These are phyloP conservation scores for Capromys pilorides DNA, from an alignment of 2,797 vertebrate species.

Conservation along the genomic window DNA sequence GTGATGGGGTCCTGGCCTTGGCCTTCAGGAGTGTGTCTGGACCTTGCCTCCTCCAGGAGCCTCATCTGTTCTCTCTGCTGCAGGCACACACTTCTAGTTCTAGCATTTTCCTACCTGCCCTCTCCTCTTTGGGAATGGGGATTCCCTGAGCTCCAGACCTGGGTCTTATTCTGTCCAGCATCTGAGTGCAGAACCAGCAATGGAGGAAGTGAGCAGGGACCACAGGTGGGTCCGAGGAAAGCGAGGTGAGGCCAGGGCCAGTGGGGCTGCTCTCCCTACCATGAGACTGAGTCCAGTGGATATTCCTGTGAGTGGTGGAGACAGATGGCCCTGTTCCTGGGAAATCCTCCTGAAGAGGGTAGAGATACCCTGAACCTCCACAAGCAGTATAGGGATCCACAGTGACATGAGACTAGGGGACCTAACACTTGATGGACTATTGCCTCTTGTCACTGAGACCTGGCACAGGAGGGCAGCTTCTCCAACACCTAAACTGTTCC, in stretches of 20 bases:
- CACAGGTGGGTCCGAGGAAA: not conserved
- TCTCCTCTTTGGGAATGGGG: not conserved
- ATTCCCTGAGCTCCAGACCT: not conserved
- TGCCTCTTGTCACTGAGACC: not conserved
- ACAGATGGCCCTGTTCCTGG: not conserved
- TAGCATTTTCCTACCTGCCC: too few species aligned
- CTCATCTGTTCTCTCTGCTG: not conserved
- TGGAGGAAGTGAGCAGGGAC: not conserved
- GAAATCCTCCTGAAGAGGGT: not conserved
- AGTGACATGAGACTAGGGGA: not conserved
- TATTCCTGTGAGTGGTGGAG: not conserved
- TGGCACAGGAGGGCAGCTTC: not conserved
- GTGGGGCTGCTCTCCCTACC: not conserved
- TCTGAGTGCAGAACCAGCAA: not conserved
- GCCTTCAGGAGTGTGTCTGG: fast-evolving
- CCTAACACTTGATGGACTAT: not conserved
- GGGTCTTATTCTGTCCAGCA: not conserved
- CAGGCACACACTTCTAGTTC: too few species aligned
- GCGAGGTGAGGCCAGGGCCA: not conserved
- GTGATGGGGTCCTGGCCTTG: not conserved
- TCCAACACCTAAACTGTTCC: not conserved
- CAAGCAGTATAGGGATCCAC: not conserved
- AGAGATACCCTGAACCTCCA: not conserved
- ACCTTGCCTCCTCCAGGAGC: not conserved
- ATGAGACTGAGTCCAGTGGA: not conserved